phyloP scores from a whole-genome alignment of 2,797 vertebrate genomes.

The Amniataba percoides region DNA sequence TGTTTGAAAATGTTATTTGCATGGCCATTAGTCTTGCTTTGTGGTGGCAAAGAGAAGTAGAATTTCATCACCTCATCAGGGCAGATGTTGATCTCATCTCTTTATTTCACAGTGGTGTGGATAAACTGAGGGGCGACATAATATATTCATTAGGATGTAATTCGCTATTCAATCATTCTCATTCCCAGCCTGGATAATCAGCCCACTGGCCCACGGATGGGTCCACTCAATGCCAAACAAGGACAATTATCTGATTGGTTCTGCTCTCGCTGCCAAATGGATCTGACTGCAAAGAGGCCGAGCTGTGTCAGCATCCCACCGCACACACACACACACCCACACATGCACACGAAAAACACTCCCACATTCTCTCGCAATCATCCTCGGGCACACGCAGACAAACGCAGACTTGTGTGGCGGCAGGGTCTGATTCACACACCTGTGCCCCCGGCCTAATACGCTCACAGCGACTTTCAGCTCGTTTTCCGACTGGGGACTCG shows the following conservation, averaged over 20 bases:
- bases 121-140: conserved; percentile 80
- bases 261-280: conserved; percentile 82
- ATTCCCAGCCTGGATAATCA: conserved; percentile 82
- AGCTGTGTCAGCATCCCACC: conserved; percentile 79
- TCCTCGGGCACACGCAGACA: conserved; percentile 31
- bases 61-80: conserved; percentile 77
- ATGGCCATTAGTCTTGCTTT: conserved; percentile 77
- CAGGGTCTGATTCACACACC: conserved; percentile 60
- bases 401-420: conserved; percentile 36
- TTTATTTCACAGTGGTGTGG: conserved; percentile 77
- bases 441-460: conserved; percentile 38
- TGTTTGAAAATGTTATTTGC: conserved; percentile 78
- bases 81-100: conserved; percentile 80
- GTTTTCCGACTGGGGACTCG: conserved; percentile 36
- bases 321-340: conserved; percentile 39
- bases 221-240: conserved; percentile 87
- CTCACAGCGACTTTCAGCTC: conserved; percentile 35
- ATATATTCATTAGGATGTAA: conserved; percentile 86
- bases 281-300: conserved; percentile 76
- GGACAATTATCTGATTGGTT: conserved; percentile 88
- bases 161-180: conserved; percentile 83
- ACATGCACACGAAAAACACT: conserved; percentile 24
- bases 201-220: conserved; percentile 79
- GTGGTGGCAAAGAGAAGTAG: conserved; percentile 68
- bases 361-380: conserved; percentile 33